These are phyloP conservation scores for Hirtodrosophila trivittata DNA, from an alignment of 2,888 invertebrate genomes.

Conservation along the genomic window DNA sequence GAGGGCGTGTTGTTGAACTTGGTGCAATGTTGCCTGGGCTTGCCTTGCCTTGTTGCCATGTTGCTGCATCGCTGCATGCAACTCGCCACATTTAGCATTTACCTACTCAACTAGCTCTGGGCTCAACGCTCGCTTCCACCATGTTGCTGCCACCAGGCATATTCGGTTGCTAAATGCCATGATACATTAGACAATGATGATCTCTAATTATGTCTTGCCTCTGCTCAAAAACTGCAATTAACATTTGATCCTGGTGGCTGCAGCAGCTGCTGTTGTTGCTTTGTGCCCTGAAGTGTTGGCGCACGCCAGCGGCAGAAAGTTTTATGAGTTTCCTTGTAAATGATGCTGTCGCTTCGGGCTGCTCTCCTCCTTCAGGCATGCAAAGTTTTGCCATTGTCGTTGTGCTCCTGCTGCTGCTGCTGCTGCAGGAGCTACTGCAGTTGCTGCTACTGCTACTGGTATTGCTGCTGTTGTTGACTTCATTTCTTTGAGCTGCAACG, in stretches of 20 bases:
- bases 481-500: constrained; percentile 64
- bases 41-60: constrained; percentile 8
- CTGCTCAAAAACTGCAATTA: constrained; percentile 68
- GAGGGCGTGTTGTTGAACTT: constrained; percentile 83
- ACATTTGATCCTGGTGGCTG: constrained; percentile 66
- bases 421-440: constrained; percentile 25
- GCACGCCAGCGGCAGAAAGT: constrained; percentile 72
- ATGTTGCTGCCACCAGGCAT: constrained; percentile 19
- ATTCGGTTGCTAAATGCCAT: constrained; percentile 72
- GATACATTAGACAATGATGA: constrained; percentile 77
- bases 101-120: no score
- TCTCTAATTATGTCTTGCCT: constrained; percentile 71
- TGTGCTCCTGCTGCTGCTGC: constrained; percentile 21
- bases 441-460: constrained; percentile 3
- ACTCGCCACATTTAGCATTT: background rate
- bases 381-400: constrained; percentile 52
- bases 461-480: constrained; percentile 63
- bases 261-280: constrained; percentile 3
- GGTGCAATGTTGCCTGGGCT: constrained; percentile 49
- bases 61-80: constrained; percentile 22
- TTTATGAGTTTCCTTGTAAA: constrained; percentile 72
- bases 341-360: constrained; percentile 49
- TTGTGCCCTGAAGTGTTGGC: constrained; percentile 71
- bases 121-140: no score
- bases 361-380: constrained; percentile 37